phyloP scores from a whole-genome alignment of 2,888 invertebrate genomes.

The Synergus umbraculus region DNA sequence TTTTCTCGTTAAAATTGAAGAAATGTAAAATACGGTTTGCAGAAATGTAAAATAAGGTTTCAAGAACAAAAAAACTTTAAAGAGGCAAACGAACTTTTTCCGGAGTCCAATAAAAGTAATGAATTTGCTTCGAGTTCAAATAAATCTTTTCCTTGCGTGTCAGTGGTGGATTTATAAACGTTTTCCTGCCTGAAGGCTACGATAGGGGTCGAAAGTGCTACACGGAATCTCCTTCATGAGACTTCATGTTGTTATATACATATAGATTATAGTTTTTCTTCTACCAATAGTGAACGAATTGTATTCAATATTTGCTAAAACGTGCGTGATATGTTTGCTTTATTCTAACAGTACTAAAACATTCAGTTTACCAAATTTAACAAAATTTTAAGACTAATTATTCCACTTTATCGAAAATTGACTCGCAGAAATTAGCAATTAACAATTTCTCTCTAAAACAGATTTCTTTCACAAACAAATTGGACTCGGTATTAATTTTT shows the following conservation, averaged over 20 bases:
- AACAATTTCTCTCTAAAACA: neutral
- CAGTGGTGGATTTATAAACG: conserved; percentile 19
- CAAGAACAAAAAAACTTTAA: neutral
- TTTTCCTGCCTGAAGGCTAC: conserved; percentile 14
- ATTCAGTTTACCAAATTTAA: neutral
- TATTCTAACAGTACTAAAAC: neutral
- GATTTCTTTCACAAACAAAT: neutral
- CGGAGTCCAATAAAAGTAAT: neutral
- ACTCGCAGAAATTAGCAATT: neutral
- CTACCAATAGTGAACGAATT: neutral
- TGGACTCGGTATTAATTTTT: neutral
- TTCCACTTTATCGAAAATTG: neutral
- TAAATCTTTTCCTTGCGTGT: conserved; percentile 35
- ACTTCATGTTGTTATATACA: conserved; percentile 12
- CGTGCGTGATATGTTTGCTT: neutral
- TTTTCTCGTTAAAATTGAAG: neutral
- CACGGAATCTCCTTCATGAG: conserved; percentile 18
- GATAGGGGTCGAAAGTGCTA: conserved; percentile 12
- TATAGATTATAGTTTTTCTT: neutral
- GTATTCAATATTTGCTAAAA: neutral
- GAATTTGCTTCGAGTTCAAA: conserved; percentile 33
- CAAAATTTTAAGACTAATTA: neutral
- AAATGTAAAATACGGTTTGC: neutral
- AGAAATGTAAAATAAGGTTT: neutral
- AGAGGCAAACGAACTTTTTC: neutral